phyloP scores from a whole-genome alignment of 1,140 invertebrate genomes.

The Drosophila ambigua region DNA sequence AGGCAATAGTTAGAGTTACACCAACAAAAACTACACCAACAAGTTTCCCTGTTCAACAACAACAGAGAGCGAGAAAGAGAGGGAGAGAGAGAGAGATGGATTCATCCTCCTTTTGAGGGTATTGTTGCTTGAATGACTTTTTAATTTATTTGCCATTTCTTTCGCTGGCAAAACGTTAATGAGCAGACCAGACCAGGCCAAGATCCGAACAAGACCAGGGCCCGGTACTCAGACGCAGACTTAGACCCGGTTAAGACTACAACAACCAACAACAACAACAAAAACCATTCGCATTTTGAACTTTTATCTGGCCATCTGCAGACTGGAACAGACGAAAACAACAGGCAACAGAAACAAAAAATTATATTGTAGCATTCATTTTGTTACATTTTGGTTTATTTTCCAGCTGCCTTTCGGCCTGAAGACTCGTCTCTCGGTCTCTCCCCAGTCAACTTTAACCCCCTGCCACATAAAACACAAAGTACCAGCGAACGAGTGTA shows the following conservation, averaged over 20 bases:
- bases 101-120: slow-evolving; percentile 44
- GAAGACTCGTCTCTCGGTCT: slow-evolving; percentile 4
- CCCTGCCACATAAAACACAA: slow-evolving; percentile 72
- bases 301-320: slow-evolving; percentile 79
- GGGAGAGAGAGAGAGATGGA: neutral
- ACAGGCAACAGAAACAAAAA: slow-evolving; percentile 40
- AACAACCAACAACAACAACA: slow-evolving; percentile 26
- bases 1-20: slow-evolving; percentile 16
- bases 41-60: neutral
- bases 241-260: slow-evolving; percentile 30
- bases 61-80: slow-evolving; percentile 23
- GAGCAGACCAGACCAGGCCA: slow-evolving; percentile 47
- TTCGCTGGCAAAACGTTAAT: slow-evolving; percentile 72
- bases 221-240: slow-evolving; percentile 13
- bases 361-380: slow-evolving; percentile 75
- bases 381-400: slow-evolving; percentile 62
- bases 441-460: slow-evolving; percentile 77
- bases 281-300: slow-evolving; percentile 69
- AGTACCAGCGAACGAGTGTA: slow-evolving; percentile 20
- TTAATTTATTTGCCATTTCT: slow-evolving; percentile 82
- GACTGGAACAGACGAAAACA: slow-evolving; percentile 37
- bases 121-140: slow-evolving; percentile 81
- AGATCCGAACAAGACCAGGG: slow-evolving; percentile 1
- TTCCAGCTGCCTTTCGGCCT: slow-evolving; percentile 37
- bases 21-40: too few relatives aligned